Base-by-base conservation (phyloP, 2,888 invertebrate species). In the Meandrusa payeni region DNA sequence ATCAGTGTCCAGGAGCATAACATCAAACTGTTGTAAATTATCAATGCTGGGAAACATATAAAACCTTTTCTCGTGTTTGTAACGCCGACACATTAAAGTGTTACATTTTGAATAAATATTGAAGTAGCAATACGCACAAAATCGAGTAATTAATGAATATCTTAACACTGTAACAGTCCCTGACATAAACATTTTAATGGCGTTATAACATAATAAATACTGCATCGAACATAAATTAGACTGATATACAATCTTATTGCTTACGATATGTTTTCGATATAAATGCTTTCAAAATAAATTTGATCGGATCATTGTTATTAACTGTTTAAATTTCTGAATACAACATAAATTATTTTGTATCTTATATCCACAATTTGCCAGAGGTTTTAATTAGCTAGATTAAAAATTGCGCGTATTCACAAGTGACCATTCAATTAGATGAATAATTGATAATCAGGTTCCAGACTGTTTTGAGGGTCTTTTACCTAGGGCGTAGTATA, bases 81-180 rank as follows among this genome's bases (percentile, higher is more conserved):
- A 40, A 47, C 51, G 46, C 47, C 49, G 54, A 54, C 57, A 52
- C 51, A 49, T 57, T n/a, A 53, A 41, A 45, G 20, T 37, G 41
- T 19, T 32, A 51, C 38, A 45, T 39, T 22, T 31, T 52, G 55
- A 48, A 34, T 38, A 36, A 49, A 45, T 44, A 45, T 40, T 40
- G 17, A 31, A 41, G 31, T 33, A 38, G 34, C 22, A 29, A 36
- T 26, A 41, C 10, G 10, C 19, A 27, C 22, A 23, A 17, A 29
- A 29, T 33, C 29, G 12, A 6, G 26, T 20, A 31, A 41, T 39
- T 29, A 45, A 48, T 41, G 33, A 48, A 27, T 39, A 33, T 47
- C 37, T 41, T 17, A 32, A 32, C 31, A 9, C 17, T 11, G 9
- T 29, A 39, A 29, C 29, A 23, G 23, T 39, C 39, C 15, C 15